Base-by-base conservation (phyloP, 1,140 invertebrate genomes). In the Antheraea mylitta region DNA sequence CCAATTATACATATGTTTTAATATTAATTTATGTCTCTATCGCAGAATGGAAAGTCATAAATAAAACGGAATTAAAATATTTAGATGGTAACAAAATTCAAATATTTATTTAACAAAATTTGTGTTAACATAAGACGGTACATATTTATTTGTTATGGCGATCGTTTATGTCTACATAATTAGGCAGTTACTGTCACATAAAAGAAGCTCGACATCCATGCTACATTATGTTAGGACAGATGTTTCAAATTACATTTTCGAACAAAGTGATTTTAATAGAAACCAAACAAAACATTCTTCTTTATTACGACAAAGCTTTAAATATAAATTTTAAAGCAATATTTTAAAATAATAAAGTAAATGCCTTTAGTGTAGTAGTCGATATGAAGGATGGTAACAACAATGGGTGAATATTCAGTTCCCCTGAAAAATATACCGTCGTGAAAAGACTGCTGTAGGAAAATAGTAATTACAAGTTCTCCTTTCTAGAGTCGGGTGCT, bases 381-480 rank as follows among this genome's bases (percentile, higher is more conserved):
- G 73, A 77, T 79, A 72, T 72, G 61, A 77, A 70, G 64, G 65
- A 69, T 48, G 67, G 53, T 37, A 8, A 66, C 66, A 71, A 78
- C 78, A 74, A 69, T 67, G 70, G 4, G 38, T 71, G 66, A 18
- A 59, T 74, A 80, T 82, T 74, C 69, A 65, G 80, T 75, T 82
- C 77, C 77, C 73, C 72, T 89, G 85, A 92, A 91, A 90, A 89
- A 90, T 90, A 87, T 77, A 87, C 81, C 80, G 68, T 66, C 71
- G 73, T 87, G 83, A 90, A 91, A 89, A 88, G 87, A 80, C 78
- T 79, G 75, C 73, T 81, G 78, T 80, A 86, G 88, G 87, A 89
- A 90, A 90, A 90, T 89, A 87, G 88, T 92, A 92, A 92, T 92
- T 92, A 90, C 88, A 90, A 90, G 82, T 86, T 84, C 79, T 76